phyloP scores from a whole-genome alignment of 2,888 invertebrate genomes.

The Lymantria dispar region DNA sequence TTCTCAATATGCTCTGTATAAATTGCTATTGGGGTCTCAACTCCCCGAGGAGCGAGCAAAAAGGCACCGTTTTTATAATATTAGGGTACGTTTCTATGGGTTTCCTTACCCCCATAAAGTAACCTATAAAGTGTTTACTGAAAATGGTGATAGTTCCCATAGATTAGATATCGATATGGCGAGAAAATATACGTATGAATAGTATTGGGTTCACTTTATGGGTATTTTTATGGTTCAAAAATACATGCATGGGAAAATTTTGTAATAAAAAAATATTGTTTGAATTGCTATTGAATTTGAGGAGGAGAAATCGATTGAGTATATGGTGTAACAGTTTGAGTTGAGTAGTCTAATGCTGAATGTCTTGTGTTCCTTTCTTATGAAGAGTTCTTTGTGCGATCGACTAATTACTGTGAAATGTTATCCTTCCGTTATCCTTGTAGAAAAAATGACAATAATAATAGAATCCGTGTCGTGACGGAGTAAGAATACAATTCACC shows the following conservation, averaged over 20 bases:
- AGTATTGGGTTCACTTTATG: background rate
- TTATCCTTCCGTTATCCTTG: too few species aligned
- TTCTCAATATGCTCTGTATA: background rate
- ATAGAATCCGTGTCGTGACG: too few species aligned
- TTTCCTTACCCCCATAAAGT: conserved; percentile 22
- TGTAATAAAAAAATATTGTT: background rate
- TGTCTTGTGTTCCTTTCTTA: too few species aligned
- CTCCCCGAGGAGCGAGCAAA: conserved; percentile 13
- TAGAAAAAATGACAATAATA: too few species aligned
- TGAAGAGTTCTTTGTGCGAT: too few species aligned
- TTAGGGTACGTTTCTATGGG: conserved; percentile 25
- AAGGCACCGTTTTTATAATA: conserved; percentile 22
- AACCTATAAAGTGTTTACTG: conserved; percentile 20
- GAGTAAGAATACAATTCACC: too few species aligned
- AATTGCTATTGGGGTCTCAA: background rate
- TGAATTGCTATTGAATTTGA: background rate
- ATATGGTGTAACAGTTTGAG: too few species aligned
- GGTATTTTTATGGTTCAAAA: background rate
- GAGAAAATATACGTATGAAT: background rate
- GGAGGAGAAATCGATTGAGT: too few species aligned
- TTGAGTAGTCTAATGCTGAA: too few species aligned
- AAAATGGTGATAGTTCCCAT: conserved; percentile 17
- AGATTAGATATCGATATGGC: conserved; percentile 3
- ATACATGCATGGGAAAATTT: background rate
- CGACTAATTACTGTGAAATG: too few species aligned